These are phyloP conservation scores for Gymnarchus niloticus DNA, from an alignment of 2,113 vertebrate genomes.

Conservation along the genomic window DNA sequence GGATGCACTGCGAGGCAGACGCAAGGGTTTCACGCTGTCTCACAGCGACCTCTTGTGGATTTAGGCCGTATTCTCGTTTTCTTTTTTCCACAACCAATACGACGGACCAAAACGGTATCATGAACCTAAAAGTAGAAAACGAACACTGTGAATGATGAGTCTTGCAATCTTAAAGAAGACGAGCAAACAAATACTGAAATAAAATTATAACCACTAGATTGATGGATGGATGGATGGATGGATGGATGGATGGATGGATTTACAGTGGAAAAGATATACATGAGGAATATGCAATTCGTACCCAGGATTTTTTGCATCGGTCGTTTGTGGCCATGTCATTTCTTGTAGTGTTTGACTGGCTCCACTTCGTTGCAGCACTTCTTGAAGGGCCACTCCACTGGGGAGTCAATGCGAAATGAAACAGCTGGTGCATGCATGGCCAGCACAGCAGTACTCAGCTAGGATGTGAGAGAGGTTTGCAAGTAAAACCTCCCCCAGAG, in stretches of 20 bases:
- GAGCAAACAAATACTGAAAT: background rate
- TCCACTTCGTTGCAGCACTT: slow-evolving; percentile 48
- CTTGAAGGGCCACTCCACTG: slow-evolving; percentile 43
- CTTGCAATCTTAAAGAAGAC: background rate
- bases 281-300: slow-evolving; percentile 35
- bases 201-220: background rate
- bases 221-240: background rate
- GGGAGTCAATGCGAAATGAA: slow-evolving; percentile 53
- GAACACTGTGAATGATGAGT: background rate
- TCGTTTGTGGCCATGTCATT: slow-evolving; percentile 36
- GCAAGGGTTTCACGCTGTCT: background rate
- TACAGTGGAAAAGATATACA: no score
- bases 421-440: slow-evolving; percentile 42
- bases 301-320: slow-evolving; percentile 51
- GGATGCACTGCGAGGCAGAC: no score
- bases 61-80: background rate
- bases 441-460: slow-evolving; percentile 31
- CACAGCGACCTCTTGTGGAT: slow-evolving; percentile 7
- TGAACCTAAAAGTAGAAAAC: background rate
- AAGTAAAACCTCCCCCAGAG: slow-evolving; percentile 52
- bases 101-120: background rate
- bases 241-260: no score
- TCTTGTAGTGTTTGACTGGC: slow-evolving; percentile 33
- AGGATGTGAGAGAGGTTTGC: slow-evolving; percentile 38
- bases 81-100: background rate